Evolutionary conservation across 2,888 invertebrate species (phyloP), one percentile per base, ranked within the genome.

Genomic region (Tryphoninae sp.): DNA sequence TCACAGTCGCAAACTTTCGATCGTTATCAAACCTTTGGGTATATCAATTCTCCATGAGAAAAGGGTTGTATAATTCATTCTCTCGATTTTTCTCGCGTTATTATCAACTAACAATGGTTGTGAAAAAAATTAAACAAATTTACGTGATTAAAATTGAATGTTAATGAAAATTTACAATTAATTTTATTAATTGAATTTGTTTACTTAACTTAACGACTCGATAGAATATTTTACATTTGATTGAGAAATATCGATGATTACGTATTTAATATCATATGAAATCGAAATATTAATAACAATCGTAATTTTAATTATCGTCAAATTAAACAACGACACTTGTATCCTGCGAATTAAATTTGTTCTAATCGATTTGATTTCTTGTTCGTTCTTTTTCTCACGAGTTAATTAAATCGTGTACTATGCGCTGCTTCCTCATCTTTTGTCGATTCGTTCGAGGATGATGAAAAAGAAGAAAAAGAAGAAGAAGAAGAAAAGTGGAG

Each of bases 1-100:
- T 69, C 40, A 11, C 53, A 69, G 58, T 42, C 55, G 55, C 55
- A 69, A 69, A 62, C 42, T 16, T 1, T 9, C 4, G 62, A 42
- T 40, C 23, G 4, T n/a, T 59, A 45, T 71, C 33, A 51, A 40
- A 26, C 26, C 26, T 65, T 13, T 6, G 53, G 9, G 53, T 53
- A 49, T 53, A 53, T 51, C 11, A 51, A 33, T 6, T 33, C 33
- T 33, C 6, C 7, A 33, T 7, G n/a, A 26, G 51, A 23, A 11
- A 16, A 64, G 55, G n/a, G 16, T 19, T 19, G 16, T 1, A 8
- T 33, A 45, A 49, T 13, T 64, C 64, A 23, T 22, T 64, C 22
- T 19, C 22, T 19, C n/a, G 22, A 45, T 22, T 55, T 16, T 2
- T 19, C 55, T 55, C n/a, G 11, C 1, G 4, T 1, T 13, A 45